Percentiles rank a stretch among this genome's conserved stretches.
Evolutionary conservation across 2,797 vertebrate genomes (phyloP).

Genomic region (Emydoidea blandingii): DNA sequence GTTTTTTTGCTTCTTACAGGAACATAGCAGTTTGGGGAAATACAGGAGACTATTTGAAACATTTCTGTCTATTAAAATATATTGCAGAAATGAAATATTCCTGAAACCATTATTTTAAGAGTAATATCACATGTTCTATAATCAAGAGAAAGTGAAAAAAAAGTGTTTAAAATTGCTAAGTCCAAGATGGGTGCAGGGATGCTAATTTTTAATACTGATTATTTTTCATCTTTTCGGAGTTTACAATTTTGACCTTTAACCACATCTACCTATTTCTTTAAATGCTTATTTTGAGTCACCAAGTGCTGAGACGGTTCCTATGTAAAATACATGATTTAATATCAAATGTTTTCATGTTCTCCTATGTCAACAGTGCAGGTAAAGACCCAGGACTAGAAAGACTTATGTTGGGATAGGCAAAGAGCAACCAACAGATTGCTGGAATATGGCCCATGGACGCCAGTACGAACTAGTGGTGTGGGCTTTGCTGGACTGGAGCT

Average conservation of each 20-base stretch:
- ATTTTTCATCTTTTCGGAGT: neutral
- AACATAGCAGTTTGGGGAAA: neutral
- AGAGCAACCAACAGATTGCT: neutral
- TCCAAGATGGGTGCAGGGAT: neutral
- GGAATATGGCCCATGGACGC: neutral
- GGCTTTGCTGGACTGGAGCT: neutral
- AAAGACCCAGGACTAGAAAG: neutral
- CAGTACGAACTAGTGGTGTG: neutral
- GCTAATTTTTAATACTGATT: neutral
- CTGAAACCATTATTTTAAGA: neutral
- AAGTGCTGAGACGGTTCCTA: neutral
- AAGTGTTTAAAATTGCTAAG: neutral
- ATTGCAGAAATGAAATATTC: rapidly evolving
- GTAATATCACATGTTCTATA: neutral
- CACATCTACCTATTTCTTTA: neutral
- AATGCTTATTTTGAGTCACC: neutral
- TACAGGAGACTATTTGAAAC: neutral
- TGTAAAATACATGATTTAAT: neutral
- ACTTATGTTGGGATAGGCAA: neutral
- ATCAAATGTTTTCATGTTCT: neutral
- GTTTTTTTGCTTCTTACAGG: neutral
- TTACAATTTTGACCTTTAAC: neutral
- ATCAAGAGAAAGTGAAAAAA: neutral
- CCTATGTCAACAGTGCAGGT: neutral
- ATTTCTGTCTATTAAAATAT: slow-evolving; percentile 14